phyloP scores from a whole-genome alignment of 2,797 vertebrate genomes.

The Typhlichthys eigenmanni region DNA sequence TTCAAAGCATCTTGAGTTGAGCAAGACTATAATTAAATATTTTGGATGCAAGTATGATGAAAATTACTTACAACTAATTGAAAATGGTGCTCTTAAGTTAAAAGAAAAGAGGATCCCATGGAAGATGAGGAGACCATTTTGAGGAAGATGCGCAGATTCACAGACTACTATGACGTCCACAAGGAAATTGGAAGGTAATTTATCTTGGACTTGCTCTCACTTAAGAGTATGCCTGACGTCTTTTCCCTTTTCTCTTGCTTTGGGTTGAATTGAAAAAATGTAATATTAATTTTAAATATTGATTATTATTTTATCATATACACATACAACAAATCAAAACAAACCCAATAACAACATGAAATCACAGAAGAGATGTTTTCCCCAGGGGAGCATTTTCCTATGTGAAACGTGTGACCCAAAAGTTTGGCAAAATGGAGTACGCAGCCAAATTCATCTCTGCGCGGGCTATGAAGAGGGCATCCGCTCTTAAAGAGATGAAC shows the following conservation, averaged over 20 bases:
- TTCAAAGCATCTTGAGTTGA: too few species aligned
- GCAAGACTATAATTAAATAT: too few species aligned
- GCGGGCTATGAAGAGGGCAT: constrained; percentile 86
- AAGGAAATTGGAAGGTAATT: constrained; percentile 92
- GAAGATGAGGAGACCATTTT: constrained; percentile 81
- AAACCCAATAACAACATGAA: neutral
- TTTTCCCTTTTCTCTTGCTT: neutral
- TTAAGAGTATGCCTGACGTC: neutral
- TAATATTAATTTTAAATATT: neutral
- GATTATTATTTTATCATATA: neutral
- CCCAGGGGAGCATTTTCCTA: constrained; percentile 94
- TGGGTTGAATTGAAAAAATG: neutral
- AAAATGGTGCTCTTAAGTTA: constrained; percentile 44
- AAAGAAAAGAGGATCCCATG: constrained; percentile 75
- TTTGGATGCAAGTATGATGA: too few species aligned
- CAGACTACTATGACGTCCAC: constrained; percentile 90
- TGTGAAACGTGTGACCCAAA: constrained; percentile 88
- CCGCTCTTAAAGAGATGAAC: constrained; percentile 85
- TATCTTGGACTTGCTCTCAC: constrained; percentile 2
- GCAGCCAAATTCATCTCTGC: constrained; percentile 95
- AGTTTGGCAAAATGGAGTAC: constrained; percentile 84
- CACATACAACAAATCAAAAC: too few species aligned
- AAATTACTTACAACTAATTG: too few species aligned
- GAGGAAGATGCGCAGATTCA: constrained; percentile 85
- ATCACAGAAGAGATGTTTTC: constrained; percentile 5